Conservation (phyloP, 1,140 invertebrate genomes). For the Epicauta chinensis region DNA sequence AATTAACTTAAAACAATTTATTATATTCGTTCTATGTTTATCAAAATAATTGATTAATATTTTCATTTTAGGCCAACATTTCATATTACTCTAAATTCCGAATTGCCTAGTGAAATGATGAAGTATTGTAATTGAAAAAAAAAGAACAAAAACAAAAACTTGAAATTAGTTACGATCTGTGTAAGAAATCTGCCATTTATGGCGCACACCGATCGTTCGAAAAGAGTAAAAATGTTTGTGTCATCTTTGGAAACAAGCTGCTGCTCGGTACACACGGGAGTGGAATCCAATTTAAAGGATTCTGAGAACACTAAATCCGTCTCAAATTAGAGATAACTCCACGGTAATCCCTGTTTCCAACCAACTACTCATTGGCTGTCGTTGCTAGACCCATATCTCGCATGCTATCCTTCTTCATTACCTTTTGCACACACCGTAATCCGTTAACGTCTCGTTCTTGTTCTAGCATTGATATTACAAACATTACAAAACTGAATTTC, state of each 20-base stretch:
- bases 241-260: constrained; percentile 15
- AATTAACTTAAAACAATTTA: too few relatives aligned
- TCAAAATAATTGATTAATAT: too few relatives aligned
- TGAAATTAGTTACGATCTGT: too few relatives aligned
- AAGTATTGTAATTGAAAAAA: too few relatives aligned
- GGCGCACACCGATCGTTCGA: too few relatives aligned
- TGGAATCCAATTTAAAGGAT: constrained; percentile 50
- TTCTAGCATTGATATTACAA: constrained; percentile 18
- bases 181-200: too few relatives aligned
- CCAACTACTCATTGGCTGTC: constrained; percentile 36
- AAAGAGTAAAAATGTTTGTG: constrained; percentile 26
- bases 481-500: constrained; percentile 9
- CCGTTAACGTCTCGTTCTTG: constrained; percentile 10
- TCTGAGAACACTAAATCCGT: constrained; percentile 49
- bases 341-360: constrained; percentile 45
- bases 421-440: constrained; percentile 10
- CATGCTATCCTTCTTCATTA: constrained; percentile 23
- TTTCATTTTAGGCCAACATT: too few relatives aligned
- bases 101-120: too few relatives aligned
- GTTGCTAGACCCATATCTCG: constrained; percentile 21
- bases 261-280: constrained; percentile 19
- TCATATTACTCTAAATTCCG: too few relatives aligned
- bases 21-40: too few relatives aligned
- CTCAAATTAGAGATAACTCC: constrained; percentile 51
- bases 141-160: too few relatives aligned